Evolutionary conservation across 2,888 invertebrate species (phyloP), one percentile per base, ranked within the genome.

Genomic region (Bellardia pandia): DNA sequence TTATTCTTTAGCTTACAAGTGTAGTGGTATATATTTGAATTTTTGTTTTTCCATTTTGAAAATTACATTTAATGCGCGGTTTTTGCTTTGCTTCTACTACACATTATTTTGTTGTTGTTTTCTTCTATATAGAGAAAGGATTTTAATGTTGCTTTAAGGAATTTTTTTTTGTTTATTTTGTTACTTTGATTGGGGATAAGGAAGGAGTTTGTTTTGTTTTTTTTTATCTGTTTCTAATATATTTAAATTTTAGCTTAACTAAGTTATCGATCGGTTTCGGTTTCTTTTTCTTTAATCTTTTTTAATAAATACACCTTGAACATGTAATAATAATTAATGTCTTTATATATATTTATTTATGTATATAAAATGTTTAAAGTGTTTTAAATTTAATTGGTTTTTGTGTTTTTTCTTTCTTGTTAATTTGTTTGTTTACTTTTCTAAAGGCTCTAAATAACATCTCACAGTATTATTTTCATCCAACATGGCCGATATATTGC

Each of bases 401-500:
- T 42, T 58, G 11, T 69, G 37, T 69, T 74, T 53, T 53, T 72
- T 3, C 6, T 37, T 37, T 37, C 37, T 37, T 37, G 37, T 37
- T 37, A 37, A 37, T 37, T 37, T 37, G 37, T 37, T 37, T 37
- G 37, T 37, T 84, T 90, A 92, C 90, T 93, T 93, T 56, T 92
- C 90, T 89, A 93, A 89, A 45, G 97, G 97, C 93, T 97, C 97
- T 90, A 97, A 93, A 92, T 97, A 97, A 93, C 97, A 97, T 83
- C 97, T 97, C 85, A 98, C 97, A 86, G 97, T 97, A 91, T 96
- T 96, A 91, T 97, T 96, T 66, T 97, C 97, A 92, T 97, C 97
- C 77, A 97, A 94, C 87, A 97, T 97, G 14, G 97, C 97, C 42
- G 97, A 93, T 83, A 93, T 88, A 89, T 93, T 93, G 53, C 93